phyloP scores from a whole-genome alignment of 2,888 invertebrate species.

The Apodemia zela region DNA sequence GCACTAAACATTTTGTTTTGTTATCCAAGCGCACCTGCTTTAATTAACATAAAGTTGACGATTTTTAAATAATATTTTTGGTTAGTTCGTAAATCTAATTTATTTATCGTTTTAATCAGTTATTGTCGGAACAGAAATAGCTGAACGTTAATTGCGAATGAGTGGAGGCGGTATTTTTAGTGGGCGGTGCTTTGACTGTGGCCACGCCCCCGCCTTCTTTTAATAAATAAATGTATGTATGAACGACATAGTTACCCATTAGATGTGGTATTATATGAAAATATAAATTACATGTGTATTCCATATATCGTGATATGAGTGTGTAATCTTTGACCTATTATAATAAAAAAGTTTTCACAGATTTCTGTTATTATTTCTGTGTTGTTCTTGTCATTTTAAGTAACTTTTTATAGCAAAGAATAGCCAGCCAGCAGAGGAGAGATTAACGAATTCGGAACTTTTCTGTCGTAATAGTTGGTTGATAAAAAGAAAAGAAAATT shows the following conservation, averaged over 20 bases:
- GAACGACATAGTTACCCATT: neutral
- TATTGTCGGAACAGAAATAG: neutral
- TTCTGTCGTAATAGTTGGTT: too few species aligned
- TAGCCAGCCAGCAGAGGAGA: too few species aligned
- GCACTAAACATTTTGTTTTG: neutral
- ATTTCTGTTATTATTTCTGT: too few species aligned
- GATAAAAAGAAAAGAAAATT: too few species aligned
- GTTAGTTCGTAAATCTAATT: slow-evolving; percentile 7
- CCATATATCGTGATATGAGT: too few species aligned
- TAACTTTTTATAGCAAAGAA: too few species aligned
- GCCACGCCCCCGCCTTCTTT: slow-evolving; percentile 3
- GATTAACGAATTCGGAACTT: too few species aligned
- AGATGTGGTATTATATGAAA: neutral
- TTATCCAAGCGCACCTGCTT: neutral
- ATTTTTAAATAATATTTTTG: slow-evolving; percentile 1
- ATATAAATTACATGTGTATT: neutral
- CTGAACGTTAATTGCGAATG: slow-evolving; percentile 4
- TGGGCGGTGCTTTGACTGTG: neutral
- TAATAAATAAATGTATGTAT: neutral
- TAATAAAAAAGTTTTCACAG: too few species aligned
- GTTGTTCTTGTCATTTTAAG: too few species aligned
- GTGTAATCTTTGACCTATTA: too few species aligned
- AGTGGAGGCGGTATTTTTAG: slow-evolving; percentile 1
- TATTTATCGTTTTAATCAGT: slow-evolving; percentile 10
- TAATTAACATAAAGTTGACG: slow-evolving; percentile 10